A percentile compares a stretch with the other conserved stretches of the same genome.
phyloP scores from a whole-genome alignment of 2,797 vertebrate species.

The Leptoclinus maculatus region DNA sequence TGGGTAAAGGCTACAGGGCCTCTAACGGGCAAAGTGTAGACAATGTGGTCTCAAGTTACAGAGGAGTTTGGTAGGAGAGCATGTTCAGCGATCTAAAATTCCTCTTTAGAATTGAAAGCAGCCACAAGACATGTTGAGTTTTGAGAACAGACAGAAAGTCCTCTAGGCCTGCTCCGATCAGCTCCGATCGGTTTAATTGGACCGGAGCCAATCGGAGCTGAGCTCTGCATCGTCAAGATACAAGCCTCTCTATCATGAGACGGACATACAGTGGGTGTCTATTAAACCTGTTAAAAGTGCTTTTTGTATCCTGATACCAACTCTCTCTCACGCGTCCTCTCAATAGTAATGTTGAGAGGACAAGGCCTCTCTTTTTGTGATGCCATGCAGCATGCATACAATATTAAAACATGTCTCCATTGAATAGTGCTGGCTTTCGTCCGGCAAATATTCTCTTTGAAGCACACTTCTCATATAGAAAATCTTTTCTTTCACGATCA shows the following conservation, averaged over 20 bases:
- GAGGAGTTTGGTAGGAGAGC: neutral
- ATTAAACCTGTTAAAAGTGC: neutral
- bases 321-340: neutral
- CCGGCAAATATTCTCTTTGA: conserved; percentile 4
- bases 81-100: conserved; percentile 7
- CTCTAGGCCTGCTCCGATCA: neutral
- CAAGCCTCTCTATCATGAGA: neutral
- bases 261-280: neutral
- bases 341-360: neutral
- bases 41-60: neutral
- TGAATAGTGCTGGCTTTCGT: neutral
- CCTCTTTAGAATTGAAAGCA: neutral
- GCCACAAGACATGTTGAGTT: neutral
- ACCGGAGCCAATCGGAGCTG: neutral
- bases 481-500: neutral
- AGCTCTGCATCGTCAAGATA: neutral
- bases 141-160: conserved; percentile 4
- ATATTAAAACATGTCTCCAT: neutral
- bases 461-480: neutral
- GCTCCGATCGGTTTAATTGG: conserved; percentile 10
- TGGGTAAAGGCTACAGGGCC: neutral
- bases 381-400: neutral
- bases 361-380: neutral
- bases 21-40: neutral
- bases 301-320: neutral